Evolutionary conservation across 2,888 invertebrate genomes (phyloP), one percentile per base, ranked within the genome.

Genomic region (Melinaea marsaeus): DNA sequence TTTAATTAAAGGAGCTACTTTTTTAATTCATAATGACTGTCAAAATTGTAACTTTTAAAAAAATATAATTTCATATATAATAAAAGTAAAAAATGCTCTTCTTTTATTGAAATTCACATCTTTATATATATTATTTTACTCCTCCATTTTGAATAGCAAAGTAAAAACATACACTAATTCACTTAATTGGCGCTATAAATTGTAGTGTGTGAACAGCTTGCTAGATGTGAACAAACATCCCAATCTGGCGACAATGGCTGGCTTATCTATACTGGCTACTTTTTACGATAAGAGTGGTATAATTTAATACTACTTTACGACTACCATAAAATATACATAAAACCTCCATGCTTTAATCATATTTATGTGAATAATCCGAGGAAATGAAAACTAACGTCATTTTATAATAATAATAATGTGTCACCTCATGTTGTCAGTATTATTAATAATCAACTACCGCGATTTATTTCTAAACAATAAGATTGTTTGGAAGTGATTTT

Each of bases 251-350:
- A 67, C 71, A 73, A 72, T 73, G 68, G 56, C 67, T 46, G 59
- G 67, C 69, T 71, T 72, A 73, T 72, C 74, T 72, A 57, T 66
- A 68, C 73, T 65, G 65, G 64, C 74, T 71, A 69, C 75, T 72
- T 73, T 74, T 75, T 75, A 74, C 71, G 73, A 75, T 74, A 75
- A 75, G 63, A 62, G 57, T 55, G 35, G 64, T 63, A 69, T 71
- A 71, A 74, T 72, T 66, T 67, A 66, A 66, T 62, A 57, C 61
- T 62, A 62, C 55, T 69, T 58, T 63, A 66, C 62, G 47, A 61
- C 64, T 55, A 35, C 55, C 62, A 55, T 68, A 64, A 66, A 69
- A 68, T 67, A 62, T 62, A 57, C 61, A 62, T 62, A 66, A 63
- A 66, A 63, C 63, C 64, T 68, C 66, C 66, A 64, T 47, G 61